phyloP scores from a whole-genome alignment of 2,888 invertebrate species.

The Choristoneura rosaceana region DNA sequence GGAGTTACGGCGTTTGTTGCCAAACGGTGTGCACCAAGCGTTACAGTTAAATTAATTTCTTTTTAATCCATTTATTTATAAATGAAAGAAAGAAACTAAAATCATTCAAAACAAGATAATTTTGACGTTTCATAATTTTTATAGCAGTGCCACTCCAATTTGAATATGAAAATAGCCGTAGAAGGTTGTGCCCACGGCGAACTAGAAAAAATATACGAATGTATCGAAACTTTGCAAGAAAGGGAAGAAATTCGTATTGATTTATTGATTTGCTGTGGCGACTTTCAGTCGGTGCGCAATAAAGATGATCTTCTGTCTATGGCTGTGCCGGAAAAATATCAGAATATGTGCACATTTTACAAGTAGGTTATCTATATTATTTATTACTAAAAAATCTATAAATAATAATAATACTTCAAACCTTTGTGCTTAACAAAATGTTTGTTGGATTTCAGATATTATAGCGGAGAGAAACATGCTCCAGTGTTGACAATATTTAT shows the following conservation, averaged over 20 bases:
- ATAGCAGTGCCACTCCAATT: background rate
- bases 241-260: slow-evolving; percentile 92
- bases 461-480: slow-evolving; percentile 95
- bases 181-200: slow-evolving; percentile 99
- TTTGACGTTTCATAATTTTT: background rate
- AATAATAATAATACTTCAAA: too few species aligned
- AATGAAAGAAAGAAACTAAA: background rate
- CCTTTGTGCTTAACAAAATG: background rate
- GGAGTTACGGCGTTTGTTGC: too few species aligned
- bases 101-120: background rate
- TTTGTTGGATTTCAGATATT: slow-evolving; percentile 89
- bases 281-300: slow-evolving; percentile 98
- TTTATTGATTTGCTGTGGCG: slow-evolving; percentile 98
- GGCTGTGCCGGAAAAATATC: slow-evolving; percentile 98
- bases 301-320: slow-evolving; percentile 94
- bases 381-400: background rate
- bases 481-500: slow-evolving; percentile 97
- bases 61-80: background rate
- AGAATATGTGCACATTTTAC: slow-evolving; percentile 95
- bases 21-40: too few species aligned
- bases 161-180: slow-evolving; percentile 94
- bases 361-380: slow-evolving; percentile 87
- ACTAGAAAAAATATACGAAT: slow-evolving; percentile 96
- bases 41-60: background rate
- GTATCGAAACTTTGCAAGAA: slow-evolving; percentile 90